Percentiles rank a stretch among this genome's conserved stretches.
phyloP scores from a whole-genome alignment of 2,797 vertebrate species.

The Scomberomorus guttatus region DNA sequence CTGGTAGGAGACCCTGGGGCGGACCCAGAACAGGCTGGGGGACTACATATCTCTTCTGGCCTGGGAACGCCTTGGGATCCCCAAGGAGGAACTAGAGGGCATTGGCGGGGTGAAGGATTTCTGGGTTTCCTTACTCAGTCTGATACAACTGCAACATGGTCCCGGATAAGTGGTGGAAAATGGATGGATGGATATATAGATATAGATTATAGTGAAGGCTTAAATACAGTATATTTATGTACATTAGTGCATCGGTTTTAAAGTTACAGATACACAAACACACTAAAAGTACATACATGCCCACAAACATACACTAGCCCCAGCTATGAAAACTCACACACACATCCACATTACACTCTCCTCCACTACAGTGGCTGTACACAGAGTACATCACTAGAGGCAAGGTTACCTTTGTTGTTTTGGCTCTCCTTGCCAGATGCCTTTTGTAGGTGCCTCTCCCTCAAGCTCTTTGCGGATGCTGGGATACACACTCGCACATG shows the following conservation, averaged over 20 bases:
- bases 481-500: conserved; percentile 43
- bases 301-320: background rate
- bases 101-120: no score
- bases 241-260: conserved; percentile 35
- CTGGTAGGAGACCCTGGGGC: no score
- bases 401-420: conserved; percentile 88
- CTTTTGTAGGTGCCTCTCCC: conserved; percentile 81
- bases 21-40: no score
- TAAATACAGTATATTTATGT: conserved; percentile 14
- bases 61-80: no score
- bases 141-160: no score
- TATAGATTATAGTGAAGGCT: background rate
- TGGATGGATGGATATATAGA: background rate
- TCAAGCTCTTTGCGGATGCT: conserved; percentile 67
- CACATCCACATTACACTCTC: conserved; percentile 29
- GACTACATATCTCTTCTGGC: no score
- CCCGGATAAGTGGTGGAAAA: no score
- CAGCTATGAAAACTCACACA: conserved; percentile 30
- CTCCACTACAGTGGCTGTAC: conserved; percentile 51
- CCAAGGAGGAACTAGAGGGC: no score
- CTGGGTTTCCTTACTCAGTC: no score
- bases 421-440: conserved; percentile 83
- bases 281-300: conserved; percentile 1
- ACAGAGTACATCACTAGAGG: conserved; percentile 75
- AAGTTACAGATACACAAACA: conserved; percentile 29